Percentiles rank a stretch among this genome's conserved stretches.
Evolutionary conservation across 2,888 invertebrate species (phyloP).

Genomic region (Axea sp.): DNA sequence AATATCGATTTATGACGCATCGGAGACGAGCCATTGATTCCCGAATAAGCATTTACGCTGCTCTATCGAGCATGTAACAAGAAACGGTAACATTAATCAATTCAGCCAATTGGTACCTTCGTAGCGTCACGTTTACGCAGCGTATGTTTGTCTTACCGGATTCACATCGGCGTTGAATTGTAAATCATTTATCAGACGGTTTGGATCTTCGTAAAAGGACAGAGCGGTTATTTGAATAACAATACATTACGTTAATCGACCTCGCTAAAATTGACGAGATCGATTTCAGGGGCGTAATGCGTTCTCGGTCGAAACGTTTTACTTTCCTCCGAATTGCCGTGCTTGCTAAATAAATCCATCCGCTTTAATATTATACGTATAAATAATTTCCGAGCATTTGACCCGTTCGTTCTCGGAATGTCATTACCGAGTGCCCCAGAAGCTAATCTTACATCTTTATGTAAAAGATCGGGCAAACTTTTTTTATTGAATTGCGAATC

Average conservation of each 20-base stretch:
- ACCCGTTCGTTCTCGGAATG: background rate
- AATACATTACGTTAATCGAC: constrained; percentile 71
- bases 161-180: constrained; percentile 36
- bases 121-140: constrained; percentile 42
- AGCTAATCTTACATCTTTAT: constrained; percentile 44
- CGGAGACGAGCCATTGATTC: constrained; percentile 6
- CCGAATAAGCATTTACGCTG: constrained; percentile 32
- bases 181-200: constrained; percentile 50
- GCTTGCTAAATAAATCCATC: constrained; percentile 34
- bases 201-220: constrained; percentile 56
- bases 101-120: constrained; percentile 41
- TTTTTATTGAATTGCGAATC: constrained; percentile 28
- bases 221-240: constrained; percentile 74
- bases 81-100: constrained; percentile 25
- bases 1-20: background rate
- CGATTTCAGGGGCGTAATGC: constrained; percentile 63
- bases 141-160: constrained; percentile 32
- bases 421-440: background rate
- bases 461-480: constrained; percentile 27
- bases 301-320: constrained; percentile 42
- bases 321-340: constrained; percentile 25
- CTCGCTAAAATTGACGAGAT: constrained; percentile 65
- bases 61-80: constrained; percentile 29
- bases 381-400: background rate
- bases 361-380: background rate